Evolutionary conservation across 1,140 invertebrate genomes (phyloP), one percentile per base, ranked within the genome.

Genomic region (Melitaea cinxia): DNA sequence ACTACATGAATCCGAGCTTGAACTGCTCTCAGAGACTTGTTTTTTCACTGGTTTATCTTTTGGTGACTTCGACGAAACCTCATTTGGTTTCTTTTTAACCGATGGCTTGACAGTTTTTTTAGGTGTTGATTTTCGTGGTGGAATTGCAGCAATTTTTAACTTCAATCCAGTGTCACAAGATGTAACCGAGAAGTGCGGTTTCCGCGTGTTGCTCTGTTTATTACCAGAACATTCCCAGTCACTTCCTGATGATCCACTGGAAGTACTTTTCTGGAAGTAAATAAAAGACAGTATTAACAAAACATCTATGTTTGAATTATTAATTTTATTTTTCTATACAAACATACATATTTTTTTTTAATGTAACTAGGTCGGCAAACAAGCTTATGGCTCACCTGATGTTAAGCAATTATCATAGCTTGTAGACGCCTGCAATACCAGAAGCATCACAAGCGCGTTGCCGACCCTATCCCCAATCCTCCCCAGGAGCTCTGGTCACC

Each of bases 111-210:
- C 23, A 21, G 66, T 61, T 56, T 83, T 84, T 65, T 86, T 89
- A 5, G 78, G 53, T 28, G 79, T 70, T 17, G 70, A 67, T 67
- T 88, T 88, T 35, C 81, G 71, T 21, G 73, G 80, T 56, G 79
- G 86, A 68, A 90, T 85, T 19, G 88, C 88, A 62, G 88, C 88
- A 19, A 90, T 90, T 80, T 90, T 90, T 10, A 90, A 76, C 56
- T 88, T 90, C 26, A 90, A 56, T 10, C 88, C 88, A 15, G 85
- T 90, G 28, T 90, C 88, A 73, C 81, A 85, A 14, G 88, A 90
- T 33, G 88, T 90, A 23, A 90, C 88, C 30, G 88, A 90, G 67
- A 90, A 90, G 68, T 88, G 85, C 54, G 87, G 78, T 64, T 90
- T 90, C 10, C 72, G 72, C 4, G 71, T 68, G 15, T 77, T 70